These are phyloP conservation scores for Philopedon plagiatum DNA, from an alignment of 2,888 invertebrate genomes.

Conservation along the genomic window DNA sequence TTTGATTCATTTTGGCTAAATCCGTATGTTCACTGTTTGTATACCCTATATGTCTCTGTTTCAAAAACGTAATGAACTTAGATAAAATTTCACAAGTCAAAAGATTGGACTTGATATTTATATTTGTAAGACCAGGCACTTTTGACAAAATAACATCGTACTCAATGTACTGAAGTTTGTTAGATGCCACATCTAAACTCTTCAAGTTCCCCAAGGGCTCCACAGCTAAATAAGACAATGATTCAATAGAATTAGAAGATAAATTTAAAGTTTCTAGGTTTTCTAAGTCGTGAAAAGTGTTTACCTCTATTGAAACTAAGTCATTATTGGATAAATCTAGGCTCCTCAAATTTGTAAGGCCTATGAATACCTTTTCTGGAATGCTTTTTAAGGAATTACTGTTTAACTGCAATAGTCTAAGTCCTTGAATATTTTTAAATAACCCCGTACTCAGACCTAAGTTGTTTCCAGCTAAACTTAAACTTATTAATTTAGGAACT, in stretches of 20 bases:
- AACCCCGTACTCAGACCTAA: conserved; percentile 52
- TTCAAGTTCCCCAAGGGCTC: conserved; percentile 59
- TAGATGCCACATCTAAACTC: conserved; percentile 62
- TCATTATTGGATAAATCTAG: conserved; percentile 62
- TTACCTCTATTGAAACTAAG: conserved; percentile 49
- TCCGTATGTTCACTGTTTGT: conserved; percentile 60
- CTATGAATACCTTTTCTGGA: conserved; percentile 55
- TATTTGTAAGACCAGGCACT: conserved; percentile 59
- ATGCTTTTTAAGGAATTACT: conserved; percentile 58
- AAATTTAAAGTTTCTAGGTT: conserved; percentile 62
- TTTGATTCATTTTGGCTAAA: conserved; percentile 59
- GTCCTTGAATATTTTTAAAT: conserved; percentile 54
- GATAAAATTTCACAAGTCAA: conserved; percentile 62
- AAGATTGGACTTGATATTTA: conserved; percentile 63
- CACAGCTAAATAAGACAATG: conserved; percentile 58
- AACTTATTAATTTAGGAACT: conserved; percentile 48
- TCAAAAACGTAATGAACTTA: conserved; percentile 62
- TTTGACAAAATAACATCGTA: conserved; percentile 61
- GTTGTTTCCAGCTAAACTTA: conserved; percentile 58
- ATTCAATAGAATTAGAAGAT: conserved; percentile 61
- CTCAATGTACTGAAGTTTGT: conserved; percentile 61
- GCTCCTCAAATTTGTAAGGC: conserved; percentile 55
- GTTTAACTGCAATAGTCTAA: conserved; percentile 56
- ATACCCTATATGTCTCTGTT: conserved; percentile 59
- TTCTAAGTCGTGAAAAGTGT: conserved; percentile 55